phyloP scores from a whole-genome alignment of 2,888 invertebrate species.

The Drosophila borealis region DNA sequence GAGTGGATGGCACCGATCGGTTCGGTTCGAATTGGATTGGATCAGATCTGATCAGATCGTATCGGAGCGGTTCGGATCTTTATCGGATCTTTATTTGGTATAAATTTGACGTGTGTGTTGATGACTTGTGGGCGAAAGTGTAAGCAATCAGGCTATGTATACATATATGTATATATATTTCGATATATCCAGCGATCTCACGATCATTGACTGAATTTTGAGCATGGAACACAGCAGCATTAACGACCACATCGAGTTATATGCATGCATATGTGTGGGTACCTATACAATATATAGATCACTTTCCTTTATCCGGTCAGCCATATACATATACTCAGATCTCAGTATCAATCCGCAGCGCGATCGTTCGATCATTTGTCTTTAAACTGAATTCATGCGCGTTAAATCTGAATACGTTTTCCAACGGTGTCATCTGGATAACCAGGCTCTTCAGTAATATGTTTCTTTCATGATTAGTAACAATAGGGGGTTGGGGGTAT shows the following conservation, averaged over 20 bases:
- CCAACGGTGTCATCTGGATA: conserved; percentile 84
- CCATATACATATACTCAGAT: conserved; percentile 12
- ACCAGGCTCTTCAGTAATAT: conserved; percentile 83
- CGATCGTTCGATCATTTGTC: conserved; percentile 22
- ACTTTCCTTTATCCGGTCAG: conserved; percentile 28
- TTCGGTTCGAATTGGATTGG: conserved; percentile 30
- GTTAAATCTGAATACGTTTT: conserved; percentile 57
- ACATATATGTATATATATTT: conserved; percentile 7
- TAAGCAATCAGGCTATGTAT: conserved; percentile 48
- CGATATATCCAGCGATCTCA: conserved; percentile 25
- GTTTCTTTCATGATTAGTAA: conserved; percentile 82
- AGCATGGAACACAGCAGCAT: conserved; percentile 22
- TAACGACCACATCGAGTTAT: conserved; percentile 25
- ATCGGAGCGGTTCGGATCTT: conserved; percentile 31
- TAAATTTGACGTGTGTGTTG: conserved; percentile 38
- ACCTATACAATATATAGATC: conserved; percentile 14
- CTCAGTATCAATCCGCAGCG: conserved; percentile 13
- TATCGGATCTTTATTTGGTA: conserved; percentile 28
- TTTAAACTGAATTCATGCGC: conserved; percentile 24
- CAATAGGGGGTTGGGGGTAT: conserved; percentile 60
- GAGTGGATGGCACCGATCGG: conserved; percentile 67
- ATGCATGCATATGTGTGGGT: conserved; percentile 28
- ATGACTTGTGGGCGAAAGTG: conserved; percentile 25
- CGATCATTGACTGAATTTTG: conserved; percentile 17
- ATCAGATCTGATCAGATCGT: conserved; percentile 39